Percentiles rank a stretch among this genome's conserved stretches.
Conservation (phyloP, 2,113 vertebrate species). For the Nibea albiflora region DNA sequence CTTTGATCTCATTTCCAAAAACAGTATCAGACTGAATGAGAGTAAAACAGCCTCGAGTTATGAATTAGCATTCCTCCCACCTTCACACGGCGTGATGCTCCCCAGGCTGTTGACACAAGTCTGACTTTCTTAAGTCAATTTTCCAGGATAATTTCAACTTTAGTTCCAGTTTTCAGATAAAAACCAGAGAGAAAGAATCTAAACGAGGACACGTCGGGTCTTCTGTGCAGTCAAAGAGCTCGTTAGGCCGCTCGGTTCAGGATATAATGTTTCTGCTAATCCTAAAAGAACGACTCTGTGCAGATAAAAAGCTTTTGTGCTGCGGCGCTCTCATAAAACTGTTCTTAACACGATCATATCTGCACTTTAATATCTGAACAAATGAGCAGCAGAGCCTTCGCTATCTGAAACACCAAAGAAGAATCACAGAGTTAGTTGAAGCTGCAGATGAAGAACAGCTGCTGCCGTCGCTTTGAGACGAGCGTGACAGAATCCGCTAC, state of each 20-base stretch:
- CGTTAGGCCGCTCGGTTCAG: not conserved
- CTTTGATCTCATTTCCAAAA: not conserved
- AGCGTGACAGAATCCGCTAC: too few relatives aligned
- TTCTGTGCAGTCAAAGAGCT: not conserved
- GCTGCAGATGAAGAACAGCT: too few relatives aligned
- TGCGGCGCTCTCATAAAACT: not conserved
- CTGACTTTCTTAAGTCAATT: not conserved
- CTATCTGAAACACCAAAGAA: not conserved
- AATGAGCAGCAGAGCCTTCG: not conserved
- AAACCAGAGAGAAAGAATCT: not conserved
- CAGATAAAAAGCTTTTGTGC: not conserved
- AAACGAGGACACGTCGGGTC: not conserved
- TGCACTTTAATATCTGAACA: too few relatives aligned
- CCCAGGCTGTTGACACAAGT: not conserved
- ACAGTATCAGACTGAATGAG: not conserved
- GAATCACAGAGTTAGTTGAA: too few relatives aligned
- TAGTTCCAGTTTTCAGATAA: not conserved
- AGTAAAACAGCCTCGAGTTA: not conserved
- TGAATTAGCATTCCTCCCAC: not conserved
- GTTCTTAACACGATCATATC: not conserved
- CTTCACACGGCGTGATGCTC: not conserved
- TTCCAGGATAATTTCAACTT: not conserved
- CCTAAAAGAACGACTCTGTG: not conserved
- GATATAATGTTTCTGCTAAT: not conserved
- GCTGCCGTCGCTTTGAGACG: too few relatives aligned